Percentiles rank a stretch among this genome's conserved stretches.
Conservation (phyloP, 2,113 vertebrate genomes). For the Bos indicus region DNA sequence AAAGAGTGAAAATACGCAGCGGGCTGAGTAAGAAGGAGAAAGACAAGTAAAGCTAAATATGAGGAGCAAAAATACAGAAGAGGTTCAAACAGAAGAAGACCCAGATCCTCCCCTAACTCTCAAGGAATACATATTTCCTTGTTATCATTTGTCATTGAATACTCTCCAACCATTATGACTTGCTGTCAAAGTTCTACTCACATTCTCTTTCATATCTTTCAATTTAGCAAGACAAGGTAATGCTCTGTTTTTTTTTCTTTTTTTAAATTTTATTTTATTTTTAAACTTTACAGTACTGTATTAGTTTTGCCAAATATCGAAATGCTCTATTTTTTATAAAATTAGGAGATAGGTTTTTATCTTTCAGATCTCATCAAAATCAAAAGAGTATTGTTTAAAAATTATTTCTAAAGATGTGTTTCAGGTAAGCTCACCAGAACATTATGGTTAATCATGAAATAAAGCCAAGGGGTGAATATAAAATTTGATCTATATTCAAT, state of each 20-base stretch:
- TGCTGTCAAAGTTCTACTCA: background rate
- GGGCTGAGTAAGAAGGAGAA: background rate
- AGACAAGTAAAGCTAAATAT: background rate
- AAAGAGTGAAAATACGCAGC: background rate
- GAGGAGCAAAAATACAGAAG: background rate
- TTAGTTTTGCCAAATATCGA: no score
- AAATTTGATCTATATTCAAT: background rate
- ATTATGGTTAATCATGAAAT: conserved; percentile 45
- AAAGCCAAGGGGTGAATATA: conserved; percentile 50
- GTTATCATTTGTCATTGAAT: background rate
- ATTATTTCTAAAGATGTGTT: background rate
- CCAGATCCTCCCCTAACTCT: background rate
- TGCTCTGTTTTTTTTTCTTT: background rate
- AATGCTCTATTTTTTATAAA: background rate
- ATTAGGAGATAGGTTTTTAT: background rate
- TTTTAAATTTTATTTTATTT: no score
- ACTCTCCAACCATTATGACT: background rate
- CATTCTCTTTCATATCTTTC: background rate
- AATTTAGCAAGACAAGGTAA: background rate
- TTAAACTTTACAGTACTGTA: no score
- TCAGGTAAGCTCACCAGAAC: background rate
- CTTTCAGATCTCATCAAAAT: background rate
- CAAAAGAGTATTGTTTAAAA: background rate
- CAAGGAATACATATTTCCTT: background rate
- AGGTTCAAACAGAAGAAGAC: background rate